These are phyloP conservation scores for silkworm (Bombyx mori) DNA, from an alignment of 1,140 invertebrate species.

Conservation along the genomic window ASM3026992v2 NC_085116.1:14495501-14496000, in stretches of 20 bases:
- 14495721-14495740: not conserved
- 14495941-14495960: conserved; percentile 12
- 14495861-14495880: conserved; percentile 20
- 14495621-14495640: no score
- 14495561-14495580: no score
- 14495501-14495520: no score
- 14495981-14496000: no score
- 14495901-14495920: conserved; percentile 7
- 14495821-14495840: conserved; percentile 39
- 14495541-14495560: no score
- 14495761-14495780: conserved; percentile 53
- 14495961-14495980: conserved; percentile 5
- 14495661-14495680: no score
- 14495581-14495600: no score
- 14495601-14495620: no score
- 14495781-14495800: conserved; percentile 63
- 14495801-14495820: conserved; percentile 60
- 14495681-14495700: not conserved
- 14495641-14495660: no score
- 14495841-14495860: conserved; percentile 10
- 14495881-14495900: not conserved
- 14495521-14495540: no score
- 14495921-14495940: conserved; percentile 3
- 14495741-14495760: conserved; percentile 62
- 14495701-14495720: not conserved